Percentiles rank a stretch among this genome's conserved stretches.
phyloP scores from a whole-genome alignment of 64 coral and sea anemone species.

The Montipora cactus region DNA sequence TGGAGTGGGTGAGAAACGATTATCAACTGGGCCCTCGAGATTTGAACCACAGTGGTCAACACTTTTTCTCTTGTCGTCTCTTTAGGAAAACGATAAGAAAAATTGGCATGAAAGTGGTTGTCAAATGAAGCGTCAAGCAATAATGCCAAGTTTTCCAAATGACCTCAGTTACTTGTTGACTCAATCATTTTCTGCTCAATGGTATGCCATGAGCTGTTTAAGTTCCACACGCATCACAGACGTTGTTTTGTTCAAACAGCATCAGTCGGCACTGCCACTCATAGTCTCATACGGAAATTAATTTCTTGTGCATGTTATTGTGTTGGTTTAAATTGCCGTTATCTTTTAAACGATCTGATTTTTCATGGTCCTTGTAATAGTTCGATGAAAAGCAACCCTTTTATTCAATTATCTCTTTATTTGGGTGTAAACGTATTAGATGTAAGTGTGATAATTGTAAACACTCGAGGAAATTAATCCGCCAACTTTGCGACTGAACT shows the following conservation, averaged over 20 bases:
- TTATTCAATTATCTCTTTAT: constrained; percentile 59
- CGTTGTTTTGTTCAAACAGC: background rate
- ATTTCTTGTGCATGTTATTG: constrained; percentile 10
- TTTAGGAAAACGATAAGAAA: too few species aligned
- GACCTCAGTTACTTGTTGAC: background rate
- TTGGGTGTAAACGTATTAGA: constrained; percentile 33
- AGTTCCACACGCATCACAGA: background rate
- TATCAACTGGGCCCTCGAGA: background rate
- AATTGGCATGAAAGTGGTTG: too few species aligned
- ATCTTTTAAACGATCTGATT: constrained; percentile 45
- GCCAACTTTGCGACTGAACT: background rate
- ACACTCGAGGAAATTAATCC: constrained; percentile 23
- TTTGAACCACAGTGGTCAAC: background rate
- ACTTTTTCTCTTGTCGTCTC: background rate
- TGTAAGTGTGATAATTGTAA: constrained; percentile 31
- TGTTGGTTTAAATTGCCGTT: constrained; percentile 22
- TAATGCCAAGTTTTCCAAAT: too few species aligned
- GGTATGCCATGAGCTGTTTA: background rate
- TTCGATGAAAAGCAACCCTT: constrained; percentile 36
- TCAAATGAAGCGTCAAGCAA: background rate
- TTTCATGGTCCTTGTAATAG: background rate
- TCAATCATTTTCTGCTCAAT: background rate
- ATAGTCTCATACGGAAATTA: constrained; percentile 43
- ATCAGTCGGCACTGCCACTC: background rate
- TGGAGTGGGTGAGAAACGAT: constrained; percentile 17